These are phyloP conservation scores for Zosterops lateralis DNA, from an alignment of 2,113 vertebrate genomes.

Conservation along the genomic window DNA sequence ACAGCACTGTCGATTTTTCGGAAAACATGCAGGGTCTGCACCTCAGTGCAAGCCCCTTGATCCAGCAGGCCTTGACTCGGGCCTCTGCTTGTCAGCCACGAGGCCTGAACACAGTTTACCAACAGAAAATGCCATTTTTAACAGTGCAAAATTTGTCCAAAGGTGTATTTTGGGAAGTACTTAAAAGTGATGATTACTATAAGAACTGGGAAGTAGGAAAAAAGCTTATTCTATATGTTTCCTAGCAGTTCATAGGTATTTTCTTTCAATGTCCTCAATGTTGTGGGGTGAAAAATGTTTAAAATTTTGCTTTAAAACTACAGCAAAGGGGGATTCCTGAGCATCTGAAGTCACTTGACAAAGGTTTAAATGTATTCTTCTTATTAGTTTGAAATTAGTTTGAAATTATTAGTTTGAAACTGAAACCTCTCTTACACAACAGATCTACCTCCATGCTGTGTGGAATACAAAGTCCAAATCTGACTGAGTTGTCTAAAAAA, in stretches of 20 bases:
- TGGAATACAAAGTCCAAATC: not conserved
- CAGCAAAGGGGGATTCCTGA: not conserved
- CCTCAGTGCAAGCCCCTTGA: not conserved
- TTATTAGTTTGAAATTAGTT: not conserved
- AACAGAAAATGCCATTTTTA: not conserved
- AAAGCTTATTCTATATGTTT: not conserved
- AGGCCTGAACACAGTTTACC: not conserved
- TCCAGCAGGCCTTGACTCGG: not conserved
- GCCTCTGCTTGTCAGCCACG: not conserved
- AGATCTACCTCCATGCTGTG: not conserved
- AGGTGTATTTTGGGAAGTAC: not conserved
- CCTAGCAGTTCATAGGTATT: not conserved
- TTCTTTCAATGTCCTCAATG: not conserved
- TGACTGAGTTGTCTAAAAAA: not conserved
- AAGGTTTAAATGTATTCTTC: not conserved
- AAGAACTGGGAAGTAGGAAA: not conserved
- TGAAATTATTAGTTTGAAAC: not conserved
- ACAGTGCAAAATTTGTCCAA: not conserved
- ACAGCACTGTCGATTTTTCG: not conserved
- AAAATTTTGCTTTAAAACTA: not conserved
- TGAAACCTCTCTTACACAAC: not conserved
- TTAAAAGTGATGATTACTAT: not conserved
- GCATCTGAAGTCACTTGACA: not conserved
- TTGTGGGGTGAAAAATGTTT: not conserved
- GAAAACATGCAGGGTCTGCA: not conserved